Base-by-base conservation (phyloP, 2,797 vertebrate genomes). In the Sitta carolinensis region DNA sequence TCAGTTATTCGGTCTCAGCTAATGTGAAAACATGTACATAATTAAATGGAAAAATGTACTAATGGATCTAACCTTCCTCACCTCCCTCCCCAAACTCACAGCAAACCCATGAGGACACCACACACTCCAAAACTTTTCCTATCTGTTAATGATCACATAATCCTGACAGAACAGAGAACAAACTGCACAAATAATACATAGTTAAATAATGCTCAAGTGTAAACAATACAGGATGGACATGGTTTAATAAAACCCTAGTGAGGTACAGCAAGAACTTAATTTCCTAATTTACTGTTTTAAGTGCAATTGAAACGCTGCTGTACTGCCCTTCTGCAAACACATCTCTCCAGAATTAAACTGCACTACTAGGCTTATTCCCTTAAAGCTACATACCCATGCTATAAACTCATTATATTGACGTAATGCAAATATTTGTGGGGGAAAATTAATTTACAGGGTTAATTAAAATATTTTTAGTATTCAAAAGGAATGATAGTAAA, bases 401-500 rank as follows among this genome's bases (percentile, higher is more conserved):
- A 51, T n/a, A 36, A 95, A 93, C 95, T 95, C 85, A 91, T 84
- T 90, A 20, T 45, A 58, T 38, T 84, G 90, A 73, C 62, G 68
- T 77, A 90, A 94, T 82, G 94, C 70, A 90, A 87, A 80, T 29
- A 79, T 45, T 58, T 52, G 78, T 61, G 91, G 89, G 95, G 89
- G 83, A 47, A 91, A 96, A 95, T 83, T 74, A 96, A 92, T 73
- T 54, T 88, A 93, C 59, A 93, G 92, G 75, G 76, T 92, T 94
- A 96, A 93, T 94, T 88, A 93, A 89, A 85, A 58, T 57, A 30
- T 91, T 54, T 84, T 59, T 73, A 82, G 80, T 91, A 95, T 91
- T 95, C 87, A 84, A 93, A 95, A 94, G 93, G 89, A 96, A 96
- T 55, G 90, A 52, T 23, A 90, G 80, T 36, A 90, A 92, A 94